Evolutionary conservation across 2,113 vertebrate species (phyloP).

Genomic region (Coregonus clupeaformis): DNA sequence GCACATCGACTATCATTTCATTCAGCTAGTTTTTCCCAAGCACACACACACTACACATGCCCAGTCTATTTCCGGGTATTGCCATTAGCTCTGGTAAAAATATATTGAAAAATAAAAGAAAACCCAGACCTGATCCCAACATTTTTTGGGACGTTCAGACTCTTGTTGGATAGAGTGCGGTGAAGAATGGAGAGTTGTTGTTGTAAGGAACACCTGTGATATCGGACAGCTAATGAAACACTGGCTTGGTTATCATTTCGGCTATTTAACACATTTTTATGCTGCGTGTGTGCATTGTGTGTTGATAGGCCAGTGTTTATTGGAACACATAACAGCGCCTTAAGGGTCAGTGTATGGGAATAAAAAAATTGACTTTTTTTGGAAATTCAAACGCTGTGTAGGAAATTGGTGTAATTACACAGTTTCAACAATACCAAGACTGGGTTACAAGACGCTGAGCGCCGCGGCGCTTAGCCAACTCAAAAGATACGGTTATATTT

Average conservation of each 20-base stretch:
- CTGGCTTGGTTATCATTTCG: neutral
- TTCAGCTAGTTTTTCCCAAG: neutral
- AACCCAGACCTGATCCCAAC: slow-evolving; percentile 1
- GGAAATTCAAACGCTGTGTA: slow-evolving; percentile 52
- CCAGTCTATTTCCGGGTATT: neutral
- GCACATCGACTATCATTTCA: neutral
- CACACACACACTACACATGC: neutral
- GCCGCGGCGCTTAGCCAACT: too few species aligned
- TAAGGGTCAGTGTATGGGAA: slow-evolving; percentile 23
- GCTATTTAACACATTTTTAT: slow-evolving; percentile 1
- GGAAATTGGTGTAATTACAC: slow-evolving; percentile 54
- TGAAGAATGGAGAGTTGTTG: neutral
- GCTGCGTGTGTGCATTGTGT: too few species aligned
- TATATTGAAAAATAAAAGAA: neutral
- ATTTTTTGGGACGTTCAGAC: neutral
- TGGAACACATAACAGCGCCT: too few species aligned
- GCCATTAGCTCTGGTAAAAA: neutral
- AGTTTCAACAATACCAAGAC: slow-evolving; percentile 22
- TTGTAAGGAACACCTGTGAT: slow-evolving; percentile 15
- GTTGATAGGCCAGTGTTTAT: too few species aligned
- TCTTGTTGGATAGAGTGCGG: neutral
- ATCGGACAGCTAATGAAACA: slow-evolving; percentile 21
- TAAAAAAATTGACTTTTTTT: slow-evolving; percentile 60
- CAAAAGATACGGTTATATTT: too few species aligned
- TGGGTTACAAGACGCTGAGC: too few species aligned